Evolutionary conservation across 2,797 vertebrate genomes (phyloP), one percentile per base, ranked within the genome.

Genomic region (Taenioides sp.): DNA sequence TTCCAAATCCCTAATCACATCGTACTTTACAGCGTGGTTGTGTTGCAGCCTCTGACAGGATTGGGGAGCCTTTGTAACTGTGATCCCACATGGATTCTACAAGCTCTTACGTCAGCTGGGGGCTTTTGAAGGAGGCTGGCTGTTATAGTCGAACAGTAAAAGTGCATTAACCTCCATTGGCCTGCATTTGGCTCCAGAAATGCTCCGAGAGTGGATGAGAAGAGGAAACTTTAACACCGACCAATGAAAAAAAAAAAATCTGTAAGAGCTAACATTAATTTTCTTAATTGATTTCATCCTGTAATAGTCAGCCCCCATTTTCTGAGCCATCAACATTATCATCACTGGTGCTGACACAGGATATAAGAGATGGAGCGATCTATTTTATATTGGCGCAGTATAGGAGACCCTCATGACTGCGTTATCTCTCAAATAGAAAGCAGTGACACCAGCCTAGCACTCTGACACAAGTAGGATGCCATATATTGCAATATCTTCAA

Each of bases 91-190:
- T 81, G 85, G 76, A 74, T 84, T 81, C 73, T 82, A 86, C 80
- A 87, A 82, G 86, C 87, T 81, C 81, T 84, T 90, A 80, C 82
- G 74, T 89, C 86, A 84, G 57, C 68, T 82, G 79, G 70, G 69
- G 79, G 83, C 86, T 85, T 86, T 76, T 76, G 75, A 84, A 89
- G 78, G 73, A 82, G 83, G 77, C 77, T 82, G 61, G 58, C 81
- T 85, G 87, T 83, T 83, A 83, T 83, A 83, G 74, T 83, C 89
- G 88, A 92, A 95, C 94, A 95, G 91, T 91, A 91, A 94, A 95
- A 97, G 96, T 87, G 92, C 95, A 97, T 97, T 97, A 97, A 96
- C 94, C 94, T 95, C 84, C 83, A 64, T 76, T 92, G 93, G 92
- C 93, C 94, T 88, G 91, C 90, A 84, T 89, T 90, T 93, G 92